Evolutionary conservation across 92 coral and sea anemone genomes (phyloP), one percentile per base, ranked within the genome.

Genomic region (Paragorgia papillata): DNA sequence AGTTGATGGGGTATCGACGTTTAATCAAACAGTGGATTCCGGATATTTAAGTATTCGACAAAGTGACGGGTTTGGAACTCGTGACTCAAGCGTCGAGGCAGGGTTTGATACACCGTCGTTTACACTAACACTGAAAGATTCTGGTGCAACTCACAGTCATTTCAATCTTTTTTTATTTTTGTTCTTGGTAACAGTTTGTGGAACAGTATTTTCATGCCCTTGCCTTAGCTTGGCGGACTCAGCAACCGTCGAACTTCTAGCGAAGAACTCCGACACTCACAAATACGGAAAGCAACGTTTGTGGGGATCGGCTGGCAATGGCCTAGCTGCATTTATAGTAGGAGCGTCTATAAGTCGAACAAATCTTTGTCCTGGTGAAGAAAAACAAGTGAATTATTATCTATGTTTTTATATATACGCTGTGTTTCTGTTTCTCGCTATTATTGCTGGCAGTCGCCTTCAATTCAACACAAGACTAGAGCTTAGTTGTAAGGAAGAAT

Each of bases 281-380:
- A 94, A 89, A 69, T 94, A 94, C 39, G 98, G 98, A 32, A 62
- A 81, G 51, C 89, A 91, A 34, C 85, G 98, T 7, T 85, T 94
- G 60, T 94, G 97, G 97, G 98, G 98, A 17, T 94, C 98, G 19
- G 81, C 91, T 26, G 98, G 98, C 18, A 91, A 96, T 90, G 98
- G 98, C 0, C 77, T 94, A 35, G 98, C 97, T 14, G 97, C 97
- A 14, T 94, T 94, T 68, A 85, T 89, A 8, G 95, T 94, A 19
- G 98, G 98, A 2, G 89, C 97, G 33, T 91, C 97, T 0, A 88
- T 91, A 32, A 94, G 97, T 77, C 61, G 39, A 70, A 76, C 92
- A 18, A 91, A 85, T 71, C 54, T 85, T n/a, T 82, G 89, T 46
- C 86, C 85, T 44, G 98, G 97, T 2, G 90, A 85, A 34, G 80